phyloP scores from a whole-genome alignment of 37 sponge, comb jelly and placozoan genomes.

The Cliona cf. orientalis region DNA sequence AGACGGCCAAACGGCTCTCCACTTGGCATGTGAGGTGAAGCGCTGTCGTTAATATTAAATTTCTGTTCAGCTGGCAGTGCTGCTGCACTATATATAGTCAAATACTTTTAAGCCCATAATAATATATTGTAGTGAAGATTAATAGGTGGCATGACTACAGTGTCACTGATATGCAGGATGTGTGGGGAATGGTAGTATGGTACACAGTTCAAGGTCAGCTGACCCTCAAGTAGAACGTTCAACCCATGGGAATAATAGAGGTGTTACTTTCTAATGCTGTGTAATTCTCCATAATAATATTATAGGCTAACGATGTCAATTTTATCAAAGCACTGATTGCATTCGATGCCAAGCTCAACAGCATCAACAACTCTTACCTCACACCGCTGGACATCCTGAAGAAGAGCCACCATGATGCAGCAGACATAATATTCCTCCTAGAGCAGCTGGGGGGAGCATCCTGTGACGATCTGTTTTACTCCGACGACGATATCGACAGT shows the following conservation, averaged over 20 bases:
- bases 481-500: too few relatives aligned
- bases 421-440: not conserved
- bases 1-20: slow-evolving; percentile 18
- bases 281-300: not conserved
- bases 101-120: too few relatives aligned
- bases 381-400: slow-evolving; percentile 37
- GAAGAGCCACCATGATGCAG: not conserved
- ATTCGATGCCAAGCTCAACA: slow-evolving; percentile 30
- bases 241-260: not conserved
- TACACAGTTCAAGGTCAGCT: not conserved
- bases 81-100: not conserved
- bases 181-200: not conserved
- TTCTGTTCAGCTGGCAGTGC: not conserved
- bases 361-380: not conserved
- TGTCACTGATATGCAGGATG: too few relatives aligned
- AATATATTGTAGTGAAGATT: too few relatives aligned
- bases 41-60: not conserved
- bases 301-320: slow-evolving; percentile 13
- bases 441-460: not conserved
- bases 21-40: slow-evolving; percentile 20
- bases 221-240: not conserved
- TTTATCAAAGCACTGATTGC: slow-evolving; percentile 38
- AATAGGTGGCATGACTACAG: too few relatives aligned
- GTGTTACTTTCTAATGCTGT: not conserved
- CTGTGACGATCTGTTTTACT: too few relatives aligned